These are phyloP conservation scores for Patella depressa DNA, from an alignment of 2,888 invertebrate species.

Conservation along the genomic window DNA sequence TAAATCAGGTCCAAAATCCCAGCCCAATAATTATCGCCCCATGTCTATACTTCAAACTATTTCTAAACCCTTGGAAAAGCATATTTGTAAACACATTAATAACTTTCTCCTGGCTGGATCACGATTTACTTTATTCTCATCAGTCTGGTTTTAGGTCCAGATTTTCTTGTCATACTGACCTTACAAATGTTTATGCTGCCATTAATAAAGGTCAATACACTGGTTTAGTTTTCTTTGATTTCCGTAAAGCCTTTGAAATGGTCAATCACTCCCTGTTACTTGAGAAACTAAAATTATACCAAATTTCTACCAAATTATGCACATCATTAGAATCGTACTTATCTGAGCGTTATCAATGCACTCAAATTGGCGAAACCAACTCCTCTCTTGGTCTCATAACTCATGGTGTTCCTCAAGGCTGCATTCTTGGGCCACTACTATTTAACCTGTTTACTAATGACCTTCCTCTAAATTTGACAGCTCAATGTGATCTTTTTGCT, in stretches of 20 bases:
- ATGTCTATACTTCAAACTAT: too few species aligned
- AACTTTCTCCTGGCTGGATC: neutral
- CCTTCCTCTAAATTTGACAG: neutral
- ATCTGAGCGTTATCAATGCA: too few species aligned
- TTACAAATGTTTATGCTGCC: neutral
- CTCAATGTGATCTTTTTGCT: neutral
- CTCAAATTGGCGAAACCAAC: too few species aligned
- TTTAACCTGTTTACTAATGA: neutral
- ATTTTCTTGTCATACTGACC: neutral
- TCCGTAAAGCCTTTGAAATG: neutral
- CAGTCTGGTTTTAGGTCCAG: slow-evolving; percentile 3
- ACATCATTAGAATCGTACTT: too few species aligned
- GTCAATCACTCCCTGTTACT: neutral
- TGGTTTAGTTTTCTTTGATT: slow-evolving; percentile 7
- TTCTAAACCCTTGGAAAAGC: slow-evolving; percentile 7
- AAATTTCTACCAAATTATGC: too few species aligned
- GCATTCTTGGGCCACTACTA: too few species aligned
- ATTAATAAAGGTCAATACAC: neutral
- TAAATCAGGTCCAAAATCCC: too few species aligned
- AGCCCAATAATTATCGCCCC: too few species aligned
- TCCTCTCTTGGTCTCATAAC: too few species aligned
- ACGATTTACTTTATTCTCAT: slow-evolving; percentile 2
- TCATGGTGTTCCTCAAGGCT: too few species aligned
- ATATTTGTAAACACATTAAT: neutral
- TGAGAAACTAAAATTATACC: neutral